These are phyloP conservation scores for Sphecodes monilicornis DNA, from an alignment of 2,888 invertebrate genomes.

Conservation along the genomic window DNA sequence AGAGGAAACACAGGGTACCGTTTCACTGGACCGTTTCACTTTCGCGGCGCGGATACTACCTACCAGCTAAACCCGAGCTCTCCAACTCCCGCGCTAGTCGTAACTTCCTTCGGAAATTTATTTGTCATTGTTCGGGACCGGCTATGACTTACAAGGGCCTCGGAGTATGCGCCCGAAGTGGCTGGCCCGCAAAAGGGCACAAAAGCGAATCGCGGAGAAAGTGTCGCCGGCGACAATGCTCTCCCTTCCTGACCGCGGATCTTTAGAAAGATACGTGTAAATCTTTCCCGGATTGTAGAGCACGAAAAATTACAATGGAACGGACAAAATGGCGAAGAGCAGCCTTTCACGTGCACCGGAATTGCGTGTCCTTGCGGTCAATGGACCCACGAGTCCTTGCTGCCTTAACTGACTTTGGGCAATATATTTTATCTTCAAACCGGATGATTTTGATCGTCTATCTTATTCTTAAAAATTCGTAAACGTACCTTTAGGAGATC, in stretches of 20 bases:
- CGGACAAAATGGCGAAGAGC: constrained; percentile 39
- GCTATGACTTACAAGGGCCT: constrained; percentile 45
- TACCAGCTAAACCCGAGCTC: neutral
- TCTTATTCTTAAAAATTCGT: neutral
- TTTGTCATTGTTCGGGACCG: constrained; percentile 52
- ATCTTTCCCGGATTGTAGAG: neutral
- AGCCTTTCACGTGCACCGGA: neutral
- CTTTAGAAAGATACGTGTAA: neutral
- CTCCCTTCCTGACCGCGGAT: neutral
- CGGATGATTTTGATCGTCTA: neutral
- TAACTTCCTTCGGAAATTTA: constrained; percentile 46
- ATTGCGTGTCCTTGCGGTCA: neutral
- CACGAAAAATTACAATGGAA: neutral
- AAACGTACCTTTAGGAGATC: neutral
- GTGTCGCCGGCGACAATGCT: constrained; percentile 49
- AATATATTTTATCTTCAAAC: neutral
- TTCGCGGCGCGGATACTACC: constrained; percentile 58
- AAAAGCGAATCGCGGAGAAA: constrained; percentile 42
- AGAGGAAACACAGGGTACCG: constrained; percentile 65
- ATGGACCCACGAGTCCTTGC: neutral
- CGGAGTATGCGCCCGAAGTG: neutral
- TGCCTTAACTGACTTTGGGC: neutral
- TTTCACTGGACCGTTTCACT: constrained; percentile 78
- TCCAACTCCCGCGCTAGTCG: constrained; percentile 38
- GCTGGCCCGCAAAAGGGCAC: constrained; percentile 11